Percentiles rank a stretch among this genome's conserved stretches.
These are phyloP conservation scores for Nesidiocoris tenuis DNA, from an alignment of 2,888 invertebrate genomes.

Conservation along the genomic window DNA sequence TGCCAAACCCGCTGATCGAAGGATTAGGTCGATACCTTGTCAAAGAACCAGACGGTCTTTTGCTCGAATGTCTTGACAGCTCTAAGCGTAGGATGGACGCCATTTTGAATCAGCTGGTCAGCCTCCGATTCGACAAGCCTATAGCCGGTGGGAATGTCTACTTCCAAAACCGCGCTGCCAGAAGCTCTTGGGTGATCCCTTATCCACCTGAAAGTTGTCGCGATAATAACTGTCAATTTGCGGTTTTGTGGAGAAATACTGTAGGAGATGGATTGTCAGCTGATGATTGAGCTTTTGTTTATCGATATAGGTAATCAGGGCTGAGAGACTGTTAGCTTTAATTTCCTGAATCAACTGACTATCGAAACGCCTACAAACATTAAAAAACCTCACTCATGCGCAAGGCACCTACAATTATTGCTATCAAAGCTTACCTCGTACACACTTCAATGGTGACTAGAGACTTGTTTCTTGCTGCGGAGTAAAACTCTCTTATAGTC, in stretches of 20 bases:
- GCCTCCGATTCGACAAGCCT: slow-evolving; percentile 57
- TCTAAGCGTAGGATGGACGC: slow-evolving; percentile 53
- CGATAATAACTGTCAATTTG: neutral
- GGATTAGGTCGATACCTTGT: no score
- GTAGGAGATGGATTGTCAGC: no score
- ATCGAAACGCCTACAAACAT: no score
- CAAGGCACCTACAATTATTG: no score
- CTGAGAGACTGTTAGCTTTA: no score
- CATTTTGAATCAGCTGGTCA: slow-evolving; percentile 51
- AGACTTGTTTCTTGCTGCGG: slow-evolving; percentile 54
- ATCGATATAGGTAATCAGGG: no score
- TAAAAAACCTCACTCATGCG: no score
- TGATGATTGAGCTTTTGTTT: no score
- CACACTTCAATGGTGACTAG: slow-evolving; percentile 54
- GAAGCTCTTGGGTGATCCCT: slow-evolving; percentile 53
- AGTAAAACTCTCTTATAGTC: slow-evolving; percentile 54
- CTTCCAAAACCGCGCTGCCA: slow-evolving; percentile 56
- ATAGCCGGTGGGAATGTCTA: slow-evolving; percentile 57
- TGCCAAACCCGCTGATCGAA: no score
- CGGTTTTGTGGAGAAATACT: neutral
- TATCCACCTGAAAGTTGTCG: slow-evolving; percentile 54
- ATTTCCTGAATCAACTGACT: no score
- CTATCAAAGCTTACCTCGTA: slow-evolving; percentile 54
- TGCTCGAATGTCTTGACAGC: slow-evolving; percentile 53
- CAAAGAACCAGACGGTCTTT: slow-evolving; percentile 57